phyloP scores from a whole-genome alignment of 2,797 vertebrate species.

The Rhinoraja longicauda region DNA sequence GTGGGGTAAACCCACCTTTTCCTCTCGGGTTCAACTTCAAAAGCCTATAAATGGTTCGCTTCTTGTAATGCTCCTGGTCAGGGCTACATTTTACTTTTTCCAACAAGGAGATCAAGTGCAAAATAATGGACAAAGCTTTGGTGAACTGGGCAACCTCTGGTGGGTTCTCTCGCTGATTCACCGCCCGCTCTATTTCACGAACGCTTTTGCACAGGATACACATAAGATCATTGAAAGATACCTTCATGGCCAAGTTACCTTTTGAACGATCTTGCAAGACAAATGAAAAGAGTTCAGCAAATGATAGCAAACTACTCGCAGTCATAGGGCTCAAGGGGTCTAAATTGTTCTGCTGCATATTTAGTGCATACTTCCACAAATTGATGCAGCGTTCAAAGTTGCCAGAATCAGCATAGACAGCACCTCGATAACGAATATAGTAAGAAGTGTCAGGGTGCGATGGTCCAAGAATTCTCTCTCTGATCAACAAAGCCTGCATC shows the following conservation, averaged over 20 bases:
- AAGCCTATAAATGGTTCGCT: conserved; percentile 82
- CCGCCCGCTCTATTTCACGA: conserved; percentile 81
- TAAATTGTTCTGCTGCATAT: conserved; percentile 92
- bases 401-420: conserved; percentile 87
- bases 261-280: conserved; percentile 90
- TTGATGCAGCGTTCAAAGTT: conserved; percentile 91
- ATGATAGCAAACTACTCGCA: conserved; percentile 89
- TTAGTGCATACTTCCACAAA: conserved; percentile 89
- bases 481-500: conserved; percentile 85
- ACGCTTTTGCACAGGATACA: conserved; percentile 83
- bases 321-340: conserved; percentile 96
- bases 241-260: conserved; percentile 71
- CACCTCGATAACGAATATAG: conserved; percentile 89
- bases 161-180: conserved; percentile 73
- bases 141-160: conserved; percentile 81
- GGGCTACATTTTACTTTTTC: conserved; percentile 81
- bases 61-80: conserved; percentile 83
- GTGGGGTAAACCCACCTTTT: conserved; percentile 73
- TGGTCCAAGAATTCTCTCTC: conserved; percentile 86
- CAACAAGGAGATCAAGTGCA: conserved; percentile 83
- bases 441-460: conserved; percentile 93
- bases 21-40: conserved; percentile 83
- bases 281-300: conserved; percentile 91
- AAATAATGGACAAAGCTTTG: conserved; percentile 86
- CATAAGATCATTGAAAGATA: conserved; percentile 88